These are phyloP conservation scores for Drosophila merina DNA, from an alignment of 2,888 invertebrate species.

Conservation along the genomic window DNA sequence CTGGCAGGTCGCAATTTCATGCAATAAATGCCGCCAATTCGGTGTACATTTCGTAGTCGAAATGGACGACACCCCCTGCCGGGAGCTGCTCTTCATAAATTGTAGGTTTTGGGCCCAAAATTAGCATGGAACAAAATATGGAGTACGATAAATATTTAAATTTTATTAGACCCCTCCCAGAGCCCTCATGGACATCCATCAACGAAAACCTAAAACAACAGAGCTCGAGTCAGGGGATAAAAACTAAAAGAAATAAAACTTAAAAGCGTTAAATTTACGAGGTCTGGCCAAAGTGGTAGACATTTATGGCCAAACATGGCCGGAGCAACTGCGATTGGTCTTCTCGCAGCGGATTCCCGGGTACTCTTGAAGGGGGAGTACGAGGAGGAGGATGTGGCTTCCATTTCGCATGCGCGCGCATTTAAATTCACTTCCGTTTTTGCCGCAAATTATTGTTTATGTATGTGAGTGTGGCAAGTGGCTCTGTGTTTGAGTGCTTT, in stretches of 20 bases:
- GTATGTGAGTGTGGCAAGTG: slow-evolving; percentile 23
- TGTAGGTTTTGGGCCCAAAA: slow-evolving; percentile 49
- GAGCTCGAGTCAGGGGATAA: slow-evolving; percentile 2
- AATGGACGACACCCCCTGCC: slow-evolving; percentile 29
- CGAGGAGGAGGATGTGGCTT: slow-evolving; percentile 23
- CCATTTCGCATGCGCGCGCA: slow-evolving; percentile 80
- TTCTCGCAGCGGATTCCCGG: slow-evolving; percentile 7
- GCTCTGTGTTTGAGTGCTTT: slow-evolving; percentile 41
- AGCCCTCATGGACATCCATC: slow-evolving; percentile 18
- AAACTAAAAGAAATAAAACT: slow-evolving; percentile 39
- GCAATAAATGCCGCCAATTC: slow-evolving; percentile 59
- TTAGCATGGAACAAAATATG: slow-evolving; percentile 74
- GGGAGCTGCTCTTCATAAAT: slow-evolving; percentile 9
- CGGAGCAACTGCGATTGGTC: slow-evolving; percentile 32
- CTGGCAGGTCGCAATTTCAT: slow-evolving; percentile 41
- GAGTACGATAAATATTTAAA: slow-evolving; percentile 71
- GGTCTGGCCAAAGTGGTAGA: slow-evolving; percentile 46
- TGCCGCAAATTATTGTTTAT: slow-evolving; percentile 55
- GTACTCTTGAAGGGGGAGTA: not conserved
- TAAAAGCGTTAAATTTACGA: slow-evolving; percentile 79
- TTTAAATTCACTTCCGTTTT: slow-evolving; percentile 77
- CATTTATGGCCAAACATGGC: slow-evolving; percentile 61
- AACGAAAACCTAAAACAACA: slow-evolving; percentile 9
- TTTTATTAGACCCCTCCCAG: slow-evolving; percentile 42
- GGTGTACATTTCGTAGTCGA: slow-evolving; percentile 47